These are phyloP conservation scores for Drosophila pectinifera DNA, from an alignment of 1,140 invertebrate species.

Conservation along the genomic window DNA sequence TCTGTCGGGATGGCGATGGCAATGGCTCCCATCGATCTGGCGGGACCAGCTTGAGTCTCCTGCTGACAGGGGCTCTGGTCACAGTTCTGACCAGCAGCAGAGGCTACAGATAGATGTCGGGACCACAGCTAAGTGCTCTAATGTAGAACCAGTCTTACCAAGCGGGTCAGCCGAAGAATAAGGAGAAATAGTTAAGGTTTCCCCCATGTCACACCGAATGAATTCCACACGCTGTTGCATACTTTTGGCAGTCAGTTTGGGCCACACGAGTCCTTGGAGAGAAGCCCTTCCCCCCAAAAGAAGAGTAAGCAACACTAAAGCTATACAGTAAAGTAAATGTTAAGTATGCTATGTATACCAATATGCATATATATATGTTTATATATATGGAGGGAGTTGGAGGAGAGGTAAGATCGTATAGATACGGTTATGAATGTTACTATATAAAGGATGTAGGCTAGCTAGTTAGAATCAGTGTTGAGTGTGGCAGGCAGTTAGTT, in stretches of 20 bases:
- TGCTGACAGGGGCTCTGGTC: slow-evolving; percentile 35
- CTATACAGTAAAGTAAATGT: slow-evolving; percentile 40
- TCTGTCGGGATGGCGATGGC: slow-evolving; percentile 58
- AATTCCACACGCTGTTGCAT: slow-evolving; percentile 57
- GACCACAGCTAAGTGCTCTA: slow-evolving; percentile 52
- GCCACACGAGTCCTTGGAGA: slow-evolving; percentile 26
- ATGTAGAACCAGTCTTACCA: slow-evolving; percentile 45
- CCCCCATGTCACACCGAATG: slow-evolving; percentile 40
- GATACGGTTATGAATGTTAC: slow-evolving; percentile 37
- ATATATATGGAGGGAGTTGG: background rate
- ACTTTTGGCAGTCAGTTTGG: slow-evolving; percentile 39
- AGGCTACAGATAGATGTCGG: slow-evolving; percentile 58
- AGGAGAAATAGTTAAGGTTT: slow-evolving; percentile 59
- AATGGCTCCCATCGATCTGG: slow-evolving; percentile 31
- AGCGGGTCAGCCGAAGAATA: slow-evolving; percentile 11
- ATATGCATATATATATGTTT: slow-evolving; percentile 22
- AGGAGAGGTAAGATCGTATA: slow-evolving; percentile 23
- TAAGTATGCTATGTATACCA: slow-evolving; percentile 59
- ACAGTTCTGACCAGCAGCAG: slow-evolving; percentile 53
- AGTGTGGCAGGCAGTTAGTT: slow-evolving; percentile 46
- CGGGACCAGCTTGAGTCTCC: slow-evolving; percentile 17
- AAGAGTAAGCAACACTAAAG: slow-evolving; percentile 10
- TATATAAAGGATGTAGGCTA: slow-evolving; percentile 43
- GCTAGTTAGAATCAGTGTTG: slow-evolving; percentile 60
- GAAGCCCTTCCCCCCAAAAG: background rate